These are phyloP conservation scores for Petrocephalus schoutedeni DNA, from an alignment of 2,797 vertebrate genomes.

Conservation along the genomic window DNA sequence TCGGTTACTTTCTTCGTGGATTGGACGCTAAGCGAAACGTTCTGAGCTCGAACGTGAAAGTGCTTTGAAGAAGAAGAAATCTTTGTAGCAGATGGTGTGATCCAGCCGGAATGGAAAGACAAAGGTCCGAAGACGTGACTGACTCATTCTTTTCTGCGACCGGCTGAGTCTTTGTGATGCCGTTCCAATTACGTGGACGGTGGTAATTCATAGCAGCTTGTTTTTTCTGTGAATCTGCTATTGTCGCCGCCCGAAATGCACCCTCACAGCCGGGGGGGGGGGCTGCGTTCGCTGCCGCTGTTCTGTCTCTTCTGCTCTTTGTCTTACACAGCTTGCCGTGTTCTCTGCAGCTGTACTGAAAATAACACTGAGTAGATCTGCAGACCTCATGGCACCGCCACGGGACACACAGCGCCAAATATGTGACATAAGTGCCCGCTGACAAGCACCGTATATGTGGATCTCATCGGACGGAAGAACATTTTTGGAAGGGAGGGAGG, in stretches of 20 bases:
- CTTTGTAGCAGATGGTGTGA: constrained; percentile 20
- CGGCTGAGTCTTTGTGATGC: background rate
- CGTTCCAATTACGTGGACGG: background rate
- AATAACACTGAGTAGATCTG: background rate
- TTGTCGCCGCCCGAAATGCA: background rate
- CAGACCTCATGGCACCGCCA: background rate
- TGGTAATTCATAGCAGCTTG: constrained; percentile 14
- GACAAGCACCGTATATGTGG: constrained; percentile 58
- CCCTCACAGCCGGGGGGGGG: background rate
- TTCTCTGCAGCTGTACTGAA: background rate
- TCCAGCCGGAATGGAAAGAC: background rate
- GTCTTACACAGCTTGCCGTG: background rate
- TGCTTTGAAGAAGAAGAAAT: background rate
- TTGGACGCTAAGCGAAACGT: background rate
- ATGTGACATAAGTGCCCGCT: constrained; percentile 46
- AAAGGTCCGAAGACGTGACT: constrained; percentile 5
- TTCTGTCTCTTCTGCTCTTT: background rate
- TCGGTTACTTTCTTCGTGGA: background rate
- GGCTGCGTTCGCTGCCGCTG: background rate
- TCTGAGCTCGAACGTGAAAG: background rate
- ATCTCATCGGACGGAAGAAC: constrained; percentile 43
- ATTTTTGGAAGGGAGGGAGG: background rate
- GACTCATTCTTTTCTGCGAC: constrained; percentile 15
- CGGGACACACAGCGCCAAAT: constrained; percentile 25
- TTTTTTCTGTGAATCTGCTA: background rate